Percentiles rank a stretch among this genome's conserved stretches.
These are phyloP conservation scores for Pelodiscus sinensis DNA, from an alignment of 2,113 vertebrate genomes.

Conservation along the genomic window DNA sequence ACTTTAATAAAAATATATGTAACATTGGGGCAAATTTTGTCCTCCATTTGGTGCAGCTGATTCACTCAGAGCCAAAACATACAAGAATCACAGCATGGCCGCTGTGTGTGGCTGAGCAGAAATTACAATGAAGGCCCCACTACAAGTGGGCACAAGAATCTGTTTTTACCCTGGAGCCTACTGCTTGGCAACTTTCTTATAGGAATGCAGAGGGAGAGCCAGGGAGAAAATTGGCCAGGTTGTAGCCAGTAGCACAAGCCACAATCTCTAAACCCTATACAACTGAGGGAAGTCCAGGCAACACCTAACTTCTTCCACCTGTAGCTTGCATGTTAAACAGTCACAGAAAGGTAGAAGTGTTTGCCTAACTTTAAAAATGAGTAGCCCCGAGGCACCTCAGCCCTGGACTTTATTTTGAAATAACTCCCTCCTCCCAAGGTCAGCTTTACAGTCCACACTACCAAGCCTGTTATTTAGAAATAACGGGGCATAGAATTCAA, in stretches of 20 bases:
- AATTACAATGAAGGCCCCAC: neutral
- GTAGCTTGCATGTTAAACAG: no score
- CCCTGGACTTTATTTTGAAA: neutral
- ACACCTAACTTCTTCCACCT: neutral
- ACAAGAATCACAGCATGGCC: neutral
- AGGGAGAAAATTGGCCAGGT: neutral
- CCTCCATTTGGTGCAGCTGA: neutral
- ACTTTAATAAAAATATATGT: neutral
- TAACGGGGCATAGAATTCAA: no score
- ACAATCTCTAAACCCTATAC: neutral
- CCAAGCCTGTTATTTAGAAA: no score
- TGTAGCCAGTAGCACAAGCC: neutral
- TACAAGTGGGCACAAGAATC: neutral
- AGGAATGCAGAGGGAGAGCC: neutral
- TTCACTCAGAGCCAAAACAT: neutral
- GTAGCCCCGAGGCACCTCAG: no score
- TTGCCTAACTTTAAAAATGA: no score
- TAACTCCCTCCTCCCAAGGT: no score
- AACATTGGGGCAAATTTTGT: neutral
- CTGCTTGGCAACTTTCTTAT: neutral
- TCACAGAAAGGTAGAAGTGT: no score
- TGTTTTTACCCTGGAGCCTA: neutral
- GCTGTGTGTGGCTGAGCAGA: neutral
- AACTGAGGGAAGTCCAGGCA: neutral
- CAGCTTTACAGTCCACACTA: no score